Percentiles rank a stretch among this genome's conserved stretches.
These are phyloP conservation scores for Hetaerina titia DNA, from an alignment of 2,888 invertebrate genomes.

Conservation along the genomic window DNA sequence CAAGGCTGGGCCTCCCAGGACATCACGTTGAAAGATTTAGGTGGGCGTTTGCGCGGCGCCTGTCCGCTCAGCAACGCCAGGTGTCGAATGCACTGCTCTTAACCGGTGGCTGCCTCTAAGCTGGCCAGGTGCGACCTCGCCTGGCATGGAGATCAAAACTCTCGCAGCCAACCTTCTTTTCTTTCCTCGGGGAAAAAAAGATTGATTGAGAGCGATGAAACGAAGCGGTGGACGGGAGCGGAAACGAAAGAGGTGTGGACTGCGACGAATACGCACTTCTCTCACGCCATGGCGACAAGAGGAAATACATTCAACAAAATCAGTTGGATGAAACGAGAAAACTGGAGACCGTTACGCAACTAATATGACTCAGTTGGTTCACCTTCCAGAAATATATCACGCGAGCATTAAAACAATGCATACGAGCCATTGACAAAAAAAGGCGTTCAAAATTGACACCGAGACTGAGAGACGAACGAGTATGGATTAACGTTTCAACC, in stretches of 20 bases:
- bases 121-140: not conserved
- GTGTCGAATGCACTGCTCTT: not conserved
- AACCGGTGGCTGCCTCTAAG: not conserved
- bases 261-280: not conserved
- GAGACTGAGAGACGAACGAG: no score
- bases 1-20: not conserved
- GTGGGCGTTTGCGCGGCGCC: not conserved
- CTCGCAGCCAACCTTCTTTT: not conserved
- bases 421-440: no score
- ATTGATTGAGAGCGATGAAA: not conserved
- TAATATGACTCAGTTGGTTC: not conserved
- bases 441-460: no score
- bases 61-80: not conserved
- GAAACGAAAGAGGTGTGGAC: not conserved
- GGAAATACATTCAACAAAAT: not conserved
- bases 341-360: not conserved
- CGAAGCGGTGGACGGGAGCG: not conserved
- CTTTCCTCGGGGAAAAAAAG: not conserved
- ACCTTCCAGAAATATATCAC: not conserved
- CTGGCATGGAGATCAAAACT: not conserved
- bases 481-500: no score
- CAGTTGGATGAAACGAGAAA: not conserved
- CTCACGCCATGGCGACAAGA: not conserved
- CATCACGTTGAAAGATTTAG: not conserved
- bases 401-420: not conserved